A percentile compares a stretch with the other conserved stretches of the same genome.
These are phyloP conservation scores for Acestrorhynchus altus DNA, from an alignment of 2,797 vertebrate genomes.

Conservation along the genomic window DNA sequence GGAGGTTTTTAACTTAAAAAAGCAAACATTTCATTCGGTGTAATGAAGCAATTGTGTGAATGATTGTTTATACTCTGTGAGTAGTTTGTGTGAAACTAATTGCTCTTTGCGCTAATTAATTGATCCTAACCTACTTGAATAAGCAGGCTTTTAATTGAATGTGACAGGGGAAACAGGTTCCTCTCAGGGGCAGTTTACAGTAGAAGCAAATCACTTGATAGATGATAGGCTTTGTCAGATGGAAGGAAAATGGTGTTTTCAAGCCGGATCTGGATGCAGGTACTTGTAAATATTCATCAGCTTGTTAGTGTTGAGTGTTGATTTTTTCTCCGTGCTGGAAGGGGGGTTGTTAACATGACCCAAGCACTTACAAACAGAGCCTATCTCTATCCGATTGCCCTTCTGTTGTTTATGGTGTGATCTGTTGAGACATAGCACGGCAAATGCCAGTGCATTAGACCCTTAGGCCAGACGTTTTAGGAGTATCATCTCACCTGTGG, in stretches of 20 bases:
- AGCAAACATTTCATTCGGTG: conserved; percentile 68
- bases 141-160: conserved; percentile 87
- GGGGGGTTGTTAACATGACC: neutral
- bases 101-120: conserved; percentile 83
- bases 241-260: conserved; percentile 34
- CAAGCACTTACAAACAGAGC: neutral
- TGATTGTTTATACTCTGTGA: conserved; percentile 85
- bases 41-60: conserved; percentile 84
- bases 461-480: too few relatives aligned
- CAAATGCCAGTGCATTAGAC: too few relatives aligned
- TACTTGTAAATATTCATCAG: conserved; percentile 51
- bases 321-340: conserved; percentile 34
- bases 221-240: conserved; percentile 62
- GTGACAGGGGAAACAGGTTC: conserved; percentile 80
- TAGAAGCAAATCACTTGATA: conserved; percentile 75
- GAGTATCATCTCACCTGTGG: too few relatives aligned
- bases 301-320: conserved; percentile 38
- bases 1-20: conserved; percentile 60
- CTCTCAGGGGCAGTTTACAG: conserved; percentile 73
- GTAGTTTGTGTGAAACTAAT: conserved; percentile 84
- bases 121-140: conserved; percentile 86
- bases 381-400: conserved; percentile 8
- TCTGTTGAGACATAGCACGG: conserved; percentile 1
- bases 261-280: conserved; percentile 26
- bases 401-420: conserved; percentile 11